These are phyloP conservation scores for Empidonax traillii DNA, from an alignment of 2,113 vertebrate species.

Conservation along the genomic window DNA sequence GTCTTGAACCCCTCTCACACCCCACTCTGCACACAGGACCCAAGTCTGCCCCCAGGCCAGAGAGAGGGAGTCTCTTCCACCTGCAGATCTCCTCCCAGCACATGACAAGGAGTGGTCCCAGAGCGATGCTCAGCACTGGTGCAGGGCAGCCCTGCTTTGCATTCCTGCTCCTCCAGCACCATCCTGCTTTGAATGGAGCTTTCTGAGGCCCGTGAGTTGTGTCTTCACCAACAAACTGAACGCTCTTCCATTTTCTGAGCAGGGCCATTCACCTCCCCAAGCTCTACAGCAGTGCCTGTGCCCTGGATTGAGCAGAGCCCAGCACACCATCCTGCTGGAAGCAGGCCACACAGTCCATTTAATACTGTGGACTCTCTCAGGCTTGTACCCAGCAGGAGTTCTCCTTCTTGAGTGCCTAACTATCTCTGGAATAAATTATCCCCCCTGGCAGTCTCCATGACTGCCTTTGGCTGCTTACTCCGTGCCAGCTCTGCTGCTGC, in stretches of 20 bases:
- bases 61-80: neutral
- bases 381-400: neutral
- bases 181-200: neutral
- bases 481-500: neutral
- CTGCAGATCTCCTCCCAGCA: neutral
- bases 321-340: neutral
- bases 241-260: neutral
- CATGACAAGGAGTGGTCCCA: rapidly evolving
- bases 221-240: neutral
- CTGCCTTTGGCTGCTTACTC: neutral
- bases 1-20: neutral
- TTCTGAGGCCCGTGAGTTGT: neutral
- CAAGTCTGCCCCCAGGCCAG: neutral
- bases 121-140: neutral
- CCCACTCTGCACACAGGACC: neutral
- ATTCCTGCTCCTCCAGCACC: neutral
- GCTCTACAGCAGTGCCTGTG: neutral
- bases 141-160: neutral
- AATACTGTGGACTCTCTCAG: neutral
- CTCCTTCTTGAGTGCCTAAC: neutral
- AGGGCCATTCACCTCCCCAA: neutral
- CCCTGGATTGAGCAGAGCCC: neutral
- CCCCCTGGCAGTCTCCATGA: neutral
- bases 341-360: neutral
- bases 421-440: conserved; percentile 25